Percentiles rank a stretch among this genome's conserved stretches.
phyloP scores from a whole-genome alignment of 2,113 vertebrate species.

The Rhizomys pruinosus region DNA sequence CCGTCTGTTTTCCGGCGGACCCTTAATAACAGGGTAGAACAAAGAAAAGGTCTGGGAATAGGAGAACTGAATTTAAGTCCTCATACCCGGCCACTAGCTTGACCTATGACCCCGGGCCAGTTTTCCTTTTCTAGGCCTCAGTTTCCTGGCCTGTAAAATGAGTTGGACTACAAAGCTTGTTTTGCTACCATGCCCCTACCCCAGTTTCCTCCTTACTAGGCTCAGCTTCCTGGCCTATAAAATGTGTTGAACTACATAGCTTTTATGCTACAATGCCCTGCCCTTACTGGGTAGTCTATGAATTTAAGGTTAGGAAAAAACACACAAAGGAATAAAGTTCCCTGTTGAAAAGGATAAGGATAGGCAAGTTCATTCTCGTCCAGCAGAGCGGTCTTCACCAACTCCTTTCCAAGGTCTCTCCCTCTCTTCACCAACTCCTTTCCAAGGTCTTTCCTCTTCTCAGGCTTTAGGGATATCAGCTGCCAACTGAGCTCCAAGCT shows the following conservation, averaged over 20 bases:
- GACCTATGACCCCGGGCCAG: background rate
- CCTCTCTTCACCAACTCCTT: no score
- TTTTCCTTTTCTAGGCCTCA: slow-evolving; percentile 25
- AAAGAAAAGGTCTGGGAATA: background rate
- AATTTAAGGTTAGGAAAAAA: slow-evolving; percentile 3
- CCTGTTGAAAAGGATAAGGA: background rate
- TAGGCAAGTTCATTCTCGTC: background rate
- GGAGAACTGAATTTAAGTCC: background rate
- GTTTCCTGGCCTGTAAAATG: background rate
- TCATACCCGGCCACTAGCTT: background rate
- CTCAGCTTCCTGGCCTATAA: background rate
- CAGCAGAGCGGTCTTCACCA: background rate
- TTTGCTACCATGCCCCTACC: background rate
- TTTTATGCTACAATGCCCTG: background rate
- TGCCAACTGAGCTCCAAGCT: background rate
- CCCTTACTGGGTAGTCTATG: background rate
- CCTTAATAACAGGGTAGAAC: background rate
- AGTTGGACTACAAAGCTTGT: background rate
- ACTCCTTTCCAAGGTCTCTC: background rate
- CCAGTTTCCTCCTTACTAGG: slow-evolving; percentile 12
- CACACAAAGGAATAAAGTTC: background rate
- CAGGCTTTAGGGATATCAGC: background rate
- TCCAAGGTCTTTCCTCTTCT: background rate
- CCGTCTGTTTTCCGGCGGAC: background rate
- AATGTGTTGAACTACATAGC: background rate